Evolutionary conservation across 2,113 vertebrate genomes (phyloP).

Genomic region (Halichoerus grypus): DNA sequence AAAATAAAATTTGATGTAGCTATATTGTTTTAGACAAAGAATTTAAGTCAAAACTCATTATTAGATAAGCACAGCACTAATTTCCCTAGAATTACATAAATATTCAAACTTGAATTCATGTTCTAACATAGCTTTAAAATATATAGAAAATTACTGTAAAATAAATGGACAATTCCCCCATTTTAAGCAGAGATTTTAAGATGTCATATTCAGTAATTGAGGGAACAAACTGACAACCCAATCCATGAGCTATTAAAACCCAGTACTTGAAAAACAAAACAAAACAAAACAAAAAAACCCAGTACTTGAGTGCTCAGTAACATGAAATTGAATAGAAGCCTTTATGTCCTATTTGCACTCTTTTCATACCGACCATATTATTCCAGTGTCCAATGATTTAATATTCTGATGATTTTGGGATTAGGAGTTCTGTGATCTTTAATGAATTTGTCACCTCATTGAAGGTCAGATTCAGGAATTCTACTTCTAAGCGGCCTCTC

Average conservation of each 20-base stretch:
- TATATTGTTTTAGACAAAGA: not conserved
- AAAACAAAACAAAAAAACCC: not conserved
- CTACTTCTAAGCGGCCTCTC: not conserved
- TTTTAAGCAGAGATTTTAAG: conserved; percentile 19
- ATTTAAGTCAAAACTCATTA: not conserved
- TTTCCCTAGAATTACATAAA: not conserved
- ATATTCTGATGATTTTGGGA: not conserved
- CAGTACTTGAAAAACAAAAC: not conserved
- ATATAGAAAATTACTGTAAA: not conserved
- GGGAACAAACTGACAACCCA: not conserved
- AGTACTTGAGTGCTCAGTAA: not conserved
- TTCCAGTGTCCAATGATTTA: not conserved
- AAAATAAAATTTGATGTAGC: conserved; percentile 10
- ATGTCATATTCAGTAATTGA: not conserved
- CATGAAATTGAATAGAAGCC: not conserved
- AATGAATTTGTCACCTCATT: not conserved
- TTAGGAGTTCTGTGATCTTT: not conserved
- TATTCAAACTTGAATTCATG: conserved; percentile 16
- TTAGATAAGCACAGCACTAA: not conserved
- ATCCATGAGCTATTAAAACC: not conserved
- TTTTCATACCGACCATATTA: not conserved
- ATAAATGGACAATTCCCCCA: not conserved
- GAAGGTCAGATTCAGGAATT: not conserved
- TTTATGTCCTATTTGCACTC: not conserved
- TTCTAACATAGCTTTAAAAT: conserved; percentile 10